Evolutionary conservation across 2,888 invertebrate genomes (phyloP).

Genomic region (Capitulum mitella): DNA sequence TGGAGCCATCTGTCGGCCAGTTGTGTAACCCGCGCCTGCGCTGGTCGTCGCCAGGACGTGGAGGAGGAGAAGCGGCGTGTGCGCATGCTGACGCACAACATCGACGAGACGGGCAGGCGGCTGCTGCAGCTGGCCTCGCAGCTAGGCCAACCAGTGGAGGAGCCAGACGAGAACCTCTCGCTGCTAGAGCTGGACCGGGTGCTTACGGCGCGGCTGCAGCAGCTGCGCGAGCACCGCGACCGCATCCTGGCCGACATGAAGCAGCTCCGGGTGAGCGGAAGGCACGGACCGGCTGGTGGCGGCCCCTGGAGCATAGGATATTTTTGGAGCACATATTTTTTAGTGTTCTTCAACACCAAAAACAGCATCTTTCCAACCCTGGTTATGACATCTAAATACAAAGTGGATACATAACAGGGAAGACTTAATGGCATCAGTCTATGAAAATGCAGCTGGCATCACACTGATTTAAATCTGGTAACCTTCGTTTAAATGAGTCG

Average conservation of each 20-base stretch:
- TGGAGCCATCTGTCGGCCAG: not conserved
- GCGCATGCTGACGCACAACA: not conserved
- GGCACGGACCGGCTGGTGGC: too few species aligned
- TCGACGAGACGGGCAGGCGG: slow-evolving; percentile 12
- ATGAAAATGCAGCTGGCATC: too few species aligned
- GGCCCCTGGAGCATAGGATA: too few species aligned
- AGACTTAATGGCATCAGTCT: too few species aligned
- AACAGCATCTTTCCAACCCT: too few species aligned
- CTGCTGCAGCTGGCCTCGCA: slow-evolving; percentile 20
- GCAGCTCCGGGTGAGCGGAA: not conserved
- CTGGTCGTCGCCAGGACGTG: not conserved
- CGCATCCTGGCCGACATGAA: not conserved
- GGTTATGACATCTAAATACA: too few species aligned
- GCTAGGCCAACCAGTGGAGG: not conserved
- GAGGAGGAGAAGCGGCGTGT: slow-evolving; percentile 23
- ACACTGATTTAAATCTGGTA: too few species aligned
- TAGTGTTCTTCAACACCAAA: too few species aligned
- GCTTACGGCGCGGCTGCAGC: slow-evolving; percentile 20
- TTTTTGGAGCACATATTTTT: too few species aligned
- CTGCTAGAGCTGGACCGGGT: slow-evolving; percentile 22
- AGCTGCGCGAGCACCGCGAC: not conserved
- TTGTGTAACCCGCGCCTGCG: not conserved
- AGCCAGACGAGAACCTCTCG: slow-evolving; percentile 5
- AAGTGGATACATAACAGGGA: too few species aligned
- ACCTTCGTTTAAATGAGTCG: too few species aligned